These are phyloP conservation scores for Columba livia DNA, from an alignment of 2,113 vertebrate genomes.

Conservation along the genomic window DNA sequence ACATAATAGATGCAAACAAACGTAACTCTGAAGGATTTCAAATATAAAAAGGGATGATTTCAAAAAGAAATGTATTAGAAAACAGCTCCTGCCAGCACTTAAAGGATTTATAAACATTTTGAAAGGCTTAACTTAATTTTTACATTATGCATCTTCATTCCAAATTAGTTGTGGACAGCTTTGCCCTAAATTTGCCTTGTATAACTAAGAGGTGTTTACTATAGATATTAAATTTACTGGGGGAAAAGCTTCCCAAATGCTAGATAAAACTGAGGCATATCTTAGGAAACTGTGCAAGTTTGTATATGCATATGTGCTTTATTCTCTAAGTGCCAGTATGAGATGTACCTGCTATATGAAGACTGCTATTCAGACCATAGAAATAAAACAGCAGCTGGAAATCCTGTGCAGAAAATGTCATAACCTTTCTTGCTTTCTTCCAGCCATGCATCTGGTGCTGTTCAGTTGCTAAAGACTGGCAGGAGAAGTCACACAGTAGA, in stretches of 20 bases:
- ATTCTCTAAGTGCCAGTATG: neutral
- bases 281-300: neutral
- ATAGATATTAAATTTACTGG: neutral
- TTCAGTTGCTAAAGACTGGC: neutral
- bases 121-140: neutral
- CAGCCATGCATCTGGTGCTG: neutral
- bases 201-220: neutral
- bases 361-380: neutral
- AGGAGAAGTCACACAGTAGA: neutral
- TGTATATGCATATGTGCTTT: neutral
- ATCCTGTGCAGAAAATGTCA: neutral
- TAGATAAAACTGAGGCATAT: neutral
- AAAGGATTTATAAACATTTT: neutral
- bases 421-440: constrained; percentile 1
- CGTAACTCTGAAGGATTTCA: neutral
- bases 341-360: neutral
- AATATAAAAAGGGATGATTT: neutral
- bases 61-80: neutral
- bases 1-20: neutral
- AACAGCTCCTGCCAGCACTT: neutral
- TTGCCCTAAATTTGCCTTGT: neutral
- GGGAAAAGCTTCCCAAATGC: neutral
- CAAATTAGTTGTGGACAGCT: neutral
- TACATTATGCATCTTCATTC: neutral
- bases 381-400: neutral